These are phyloP conservation scores for Oenanthe melanoleuca DNA, from an alignment of 2,113 vertebrate species.

Conservation along the genomic window DNA sequence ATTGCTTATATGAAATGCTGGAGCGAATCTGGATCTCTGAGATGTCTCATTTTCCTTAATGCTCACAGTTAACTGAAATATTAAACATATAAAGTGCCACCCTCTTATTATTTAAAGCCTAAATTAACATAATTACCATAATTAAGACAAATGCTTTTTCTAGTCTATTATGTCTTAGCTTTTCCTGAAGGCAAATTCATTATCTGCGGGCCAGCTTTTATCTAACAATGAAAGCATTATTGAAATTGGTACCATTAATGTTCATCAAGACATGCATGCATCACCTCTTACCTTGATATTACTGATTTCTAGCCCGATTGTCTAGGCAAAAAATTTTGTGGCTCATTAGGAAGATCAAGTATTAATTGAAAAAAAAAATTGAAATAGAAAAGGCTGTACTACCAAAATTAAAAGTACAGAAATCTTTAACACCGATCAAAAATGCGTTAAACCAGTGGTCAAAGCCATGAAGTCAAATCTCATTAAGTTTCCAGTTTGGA, in stretches of 20 bases:
- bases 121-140: conserved; percentile 29
- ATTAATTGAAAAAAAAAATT: not conserved
- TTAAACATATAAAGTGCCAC: not conserved
- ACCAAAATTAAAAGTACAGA: not conserved
- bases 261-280: not conserved
- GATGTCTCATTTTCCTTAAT: not conserved
- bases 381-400: not conserved
- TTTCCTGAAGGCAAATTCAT: conserved; percentile 27
- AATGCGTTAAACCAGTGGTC: not conserved
- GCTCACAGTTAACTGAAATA: not conserved
- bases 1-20: not conserved
- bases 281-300: not conserved
- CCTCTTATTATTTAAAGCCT: conserved; percentile 7
- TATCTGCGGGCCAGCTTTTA: not conserved
- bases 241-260: conserved; percentile 37
- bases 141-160: conserved; percentile 15
- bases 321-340: not conserved
- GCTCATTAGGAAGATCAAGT: not conserved
- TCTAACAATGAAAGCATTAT: conserved; percentile 17
- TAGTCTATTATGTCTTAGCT: not conserved
- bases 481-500: not conserved
- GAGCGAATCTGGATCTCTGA: not conserved
- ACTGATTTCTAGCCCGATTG: not conserved
- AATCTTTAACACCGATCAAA: not conserved
- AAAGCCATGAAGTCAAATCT: not conserved